Base-by-base conservation (phyloP, 2,113 vertebrate species). In the Crotalus viridis region DNA sequence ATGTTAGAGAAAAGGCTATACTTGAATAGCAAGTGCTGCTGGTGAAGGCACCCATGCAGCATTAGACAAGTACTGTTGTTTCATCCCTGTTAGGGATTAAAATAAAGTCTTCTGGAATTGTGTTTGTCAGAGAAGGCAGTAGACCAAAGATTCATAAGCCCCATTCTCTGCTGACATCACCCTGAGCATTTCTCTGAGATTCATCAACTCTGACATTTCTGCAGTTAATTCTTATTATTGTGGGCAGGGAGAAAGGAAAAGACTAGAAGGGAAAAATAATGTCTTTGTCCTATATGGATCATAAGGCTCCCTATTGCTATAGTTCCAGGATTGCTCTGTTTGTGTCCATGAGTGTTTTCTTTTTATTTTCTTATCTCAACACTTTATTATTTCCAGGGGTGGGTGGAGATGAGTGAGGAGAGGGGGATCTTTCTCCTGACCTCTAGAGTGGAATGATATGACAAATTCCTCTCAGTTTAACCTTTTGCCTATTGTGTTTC, bases 371-470 rank as follows among this genome's bases (percentile, higher is more conserved):
- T 39, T 81, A 81, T 21, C 17, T 81, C 74, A 81, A 39, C 17
- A 81, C 7, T 39, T 43, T 21, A 39, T 81, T 89, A 64, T 51
- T 89, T 89, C 15, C 43, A 57, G 57, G 26, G 59, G n/a, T 21
- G 26, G 46, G 4, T 57, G n/a, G 22, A n/a, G 61, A 48, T n/a
- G 43, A 48, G 26, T 39, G 55, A n/a, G 19, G 4, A 26, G 48
- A 51, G 48, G 46, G 61, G 22, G 33, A 48, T 2, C 28, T 90
- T 90, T 51, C 5, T n/a, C 51, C 52, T 90, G 48, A 81, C 48
- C 81, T 81, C n/a, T 54, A 89, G 12, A 55, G 21, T 12, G 74
- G 85, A 55, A 89, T 48, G 13, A 39, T 0, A 0, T 0, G 0
- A 4, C 52, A 48, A 19, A 28, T n/a, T 91, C 86, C 10, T 26